Conservation (phyloP, 2,888 invertebrate species). For the Carpatolechia fugitivella region DNA sequence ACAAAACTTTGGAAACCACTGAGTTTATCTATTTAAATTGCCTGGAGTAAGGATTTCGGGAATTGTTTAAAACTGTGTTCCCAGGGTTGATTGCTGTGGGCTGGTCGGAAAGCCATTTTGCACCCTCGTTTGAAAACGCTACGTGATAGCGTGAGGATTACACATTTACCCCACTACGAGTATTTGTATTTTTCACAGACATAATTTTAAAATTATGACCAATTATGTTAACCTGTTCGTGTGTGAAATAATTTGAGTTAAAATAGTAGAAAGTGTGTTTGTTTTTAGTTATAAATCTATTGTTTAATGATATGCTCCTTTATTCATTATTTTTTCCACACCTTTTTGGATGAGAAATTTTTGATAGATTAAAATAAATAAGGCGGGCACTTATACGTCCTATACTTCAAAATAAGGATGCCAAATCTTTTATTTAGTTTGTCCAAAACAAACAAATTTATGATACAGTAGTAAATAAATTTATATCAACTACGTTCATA, state of each 20-base stretch:
- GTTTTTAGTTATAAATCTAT: not conserved
- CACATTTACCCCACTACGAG: constrained; percentile 14
- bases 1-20: too few species aligned
- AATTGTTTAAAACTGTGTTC: constrained; percentile 67
- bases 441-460: too few species aligned
- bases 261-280: not conserved
- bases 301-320: not conserved
- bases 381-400: too few species aligned
- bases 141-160: constrained; percentile 35
- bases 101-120: constrained; percentile 47
- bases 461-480: too few species aligned
- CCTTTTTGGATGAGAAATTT: too few species aligned
- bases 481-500: too few species aligned
- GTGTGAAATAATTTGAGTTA: not conserved
- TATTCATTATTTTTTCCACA: too few species aligned
- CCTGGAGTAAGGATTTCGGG: constrained; percentile 58
- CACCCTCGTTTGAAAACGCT: constrained; percentile 44
- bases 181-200: constrained; percentile 6
- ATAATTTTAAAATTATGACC: constrained; percentile 12
- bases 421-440: too few species aligned
- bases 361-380: too few species aligned
- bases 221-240: constrained; percentile 7
- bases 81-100: constrained; percentile 45
- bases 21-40: constrained; percentile 42
- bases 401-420: too few species aligned